Base-by-base conservation (phyloP, 2,888 invertebrate species). In the Resseliella maxima region DNA sequence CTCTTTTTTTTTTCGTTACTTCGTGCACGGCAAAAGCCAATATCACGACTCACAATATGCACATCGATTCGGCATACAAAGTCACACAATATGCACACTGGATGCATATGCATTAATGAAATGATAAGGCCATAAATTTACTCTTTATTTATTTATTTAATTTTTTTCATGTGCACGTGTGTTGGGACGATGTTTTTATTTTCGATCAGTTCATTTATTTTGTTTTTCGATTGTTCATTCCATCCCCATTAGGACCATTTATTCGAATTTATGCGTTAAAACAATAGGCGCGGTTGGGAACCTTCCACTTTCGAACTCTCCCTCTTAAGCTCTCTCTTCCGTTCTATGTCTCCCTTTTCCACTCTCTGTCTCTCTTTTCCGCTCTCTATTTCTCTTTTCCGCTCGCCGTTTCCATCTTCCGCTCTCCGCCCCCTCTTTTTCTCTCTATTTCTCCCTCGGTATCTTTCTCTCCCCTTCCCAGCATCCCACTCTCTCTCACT, bases 51-150 rank as follows among this genome's bases (percentile, higher is more conserved):
- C 35, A 10, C 24, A 24, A 72, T 31, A 50, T 41, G 18, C 31
- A 15, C 31, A 72, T 72, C 72, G 31, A 72, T n/a, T 31, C 10
- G n/a, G 72, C 0, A 12, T 31, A 31, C 31, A 72, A 72, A 72
- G 15, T 59, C 27, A 15, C 27, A 24, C 59, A 27, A 24, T 50
- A 50, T 50, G 21, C 21, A 59, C 24, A 31, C n/a, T 15, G 72
- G 72, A 12, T 35, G 12, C 31, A 72, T 72, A 35, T 72, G 72
- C 72, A 72, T 15, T 72, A 72, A 72, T 72, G 72, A 27, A 72
- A 72, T 72, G 72, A 72, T 72, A 72, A 72, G 72, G 72, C 31
- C 12, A 72, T 72, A 72, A 72, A 72, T 72, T 72, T 72, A 0
- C 72, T 31, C 72, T 31, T 72, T 72, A 72, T 72, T 72, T 72